A percentile compares a stretch with the other conserved stretches of the same genome.
Evolutionary conservation across 1,140 invertebrate genomes (phyloP).

Genomic region (Ostrea edulis): DNA sequence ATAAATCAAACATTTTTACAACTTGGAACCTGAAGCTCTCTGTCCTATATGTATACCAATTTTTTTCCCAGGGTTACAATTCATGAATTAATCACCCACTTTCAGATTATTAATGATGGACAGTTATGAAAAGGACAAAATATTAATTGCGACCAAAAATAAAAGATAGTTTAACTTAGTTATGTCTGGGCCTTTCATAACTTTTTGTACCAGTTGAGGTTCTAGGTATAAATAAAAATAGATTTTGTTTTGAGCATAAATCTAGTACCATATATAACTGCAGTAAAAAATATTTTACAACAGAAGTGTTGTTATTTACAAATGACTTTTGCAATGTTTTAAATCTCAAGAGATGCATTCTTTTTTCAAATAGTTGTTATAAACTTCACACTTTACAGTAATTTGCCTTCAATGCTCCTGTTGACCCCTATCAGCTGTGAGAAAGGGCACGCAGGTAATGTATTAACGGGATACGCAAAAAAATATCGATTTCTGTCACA

Average conservation of each 20-base stretch:
- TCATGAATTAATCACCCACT: no score
- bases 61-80: no score
- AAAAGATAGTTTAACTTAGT: no score
- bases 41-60: no score
- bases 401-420: not conserved
- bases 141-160: no score
- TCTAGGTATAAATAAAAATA: no score
- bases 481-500: conserved; percentile 2
- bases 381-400: not conserved
- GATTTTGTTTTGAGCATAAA: not conserved
- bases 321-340: not conserved
- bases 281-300: not conserved
- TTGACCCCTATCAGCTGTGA: conserved; percentile 35
- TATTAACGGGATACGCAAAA: not conserved
- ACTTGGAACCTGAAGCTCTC: no score
- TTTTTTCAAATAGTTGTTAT: not conserved
- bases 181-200: no score
- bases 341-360: not conserved
- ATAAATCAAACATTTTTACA: no score
- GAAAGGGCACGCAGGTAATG: conserved; percentile 9
- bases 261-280: not conserved
- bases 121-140: no score
- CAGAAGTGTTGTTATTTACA: not conserved
- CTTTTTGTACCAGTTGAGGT: no score
- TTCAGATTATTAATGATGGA: no score